A percentile compares a stretch with the other conserved stretches of the same genome.
These are phyloP conservation scores for Vanacampus margaritifer DNA, from an alignment of 2,113 vertebrate genomes.

Conservation along the genomic window DNA sequence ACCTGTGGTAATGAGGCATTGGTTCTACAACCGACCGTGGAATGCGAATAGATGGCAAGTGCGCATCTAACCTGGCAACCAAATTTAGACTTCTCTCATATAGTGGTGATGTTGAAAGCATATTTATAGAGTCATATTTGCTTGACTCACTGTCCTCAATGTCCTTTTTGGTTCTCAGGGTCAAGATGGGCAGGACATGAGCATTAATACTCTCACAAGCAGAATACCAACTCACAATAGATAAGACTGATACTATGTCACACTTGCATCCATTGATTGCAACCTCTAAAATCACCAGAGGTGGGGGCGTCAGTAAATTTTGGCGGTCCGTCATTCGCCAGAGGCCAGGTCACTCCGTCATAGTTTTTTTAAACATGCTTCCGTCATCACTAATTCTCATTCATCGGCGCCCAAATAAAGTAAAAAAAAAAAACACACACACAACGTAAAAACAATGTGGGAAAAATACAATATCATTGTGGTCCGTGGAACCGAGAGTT, in stretches of 20 bases:
- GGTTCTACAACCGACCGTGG: conserved; percentile 26
- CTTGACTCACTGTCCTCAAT: not conserved
- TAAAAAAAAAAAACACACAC: no score
- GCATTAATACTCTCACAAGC: not conserved
- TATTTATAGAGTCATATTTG: not conserved
- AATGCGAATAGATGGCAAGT: conserved; percentile 48
- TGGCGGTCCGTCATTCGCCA: no score
- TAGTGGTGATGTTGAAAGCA: not conserved
- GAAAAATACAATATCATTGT: no score
- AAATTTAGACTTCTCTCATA: conserved; percentile 23
- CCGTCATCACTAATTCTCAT: no score
- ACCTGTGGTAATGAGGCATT: conserved; percentile 45
- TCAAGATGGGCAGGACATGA: not conserved
- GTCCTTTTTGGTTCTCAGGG: not conserved
- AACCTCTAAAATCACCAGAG: not conserved
- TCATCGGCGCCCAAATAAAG: no score
- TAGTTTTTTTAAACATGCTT: no score
- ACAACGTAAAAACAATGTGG: no score
- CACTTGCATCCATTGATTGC: not conserved
- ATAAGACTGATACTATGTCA: no score
- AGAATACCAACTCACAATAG: not conserved
- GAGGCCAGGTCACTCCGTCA: no score
- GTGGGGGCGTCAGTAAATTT: no score
- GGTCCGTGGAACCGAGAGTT: no score
- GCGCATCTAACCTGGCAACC: conserved; percentile 25